Evolutionary conservation across 2,888 invertebrate genomes (phyloP), one percentile per base, ranked within the genome.

Genomic region (Platycheirus rosarum): DNA sequence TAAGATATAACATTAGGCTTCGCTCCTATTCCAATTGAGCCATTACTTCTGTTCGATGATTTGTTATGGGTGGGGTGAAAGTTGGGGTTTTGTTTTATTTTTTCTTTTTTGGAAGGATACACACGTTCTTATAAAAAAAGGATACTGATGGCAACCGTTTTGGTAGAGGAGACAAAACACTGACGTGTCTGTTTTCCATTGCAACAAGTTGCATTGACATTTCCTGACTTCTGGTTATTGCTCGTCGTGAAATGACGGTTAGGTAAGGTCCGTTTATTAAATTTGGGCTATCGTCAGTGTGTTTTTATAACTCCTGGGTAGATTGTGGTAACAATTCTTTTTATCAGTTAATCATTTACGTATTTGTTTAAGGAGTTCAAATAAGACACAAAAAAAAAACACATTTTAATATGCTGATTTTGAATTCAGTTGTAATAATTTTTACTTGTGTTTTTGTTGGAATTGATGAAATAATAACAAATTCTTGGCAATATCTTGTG

Each of bases 151-250:
- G 60, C 60, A 60, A 60, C 60, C 60, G 29, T 44, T 60, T 32
- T 29, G 44, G 29, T 18, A 18, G 1, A n/a, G 26, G 14, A 44
- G 42, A 44, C 60, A 60, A 29, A 60, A 35, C 51, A 74, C 79
- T 79, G 79, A 79, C 79, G 79, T 79, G 79, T 79, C 57, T 18
- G 8, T 74, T 79, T 74, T 32, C 74, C 42, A 79, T 79, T 79
- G 79, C 79, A 79, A 74, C 79, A 79, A 68, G 79, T 79, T 74
- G 74, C 63, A 79, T 46, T 40, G 46, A 20, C 32, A 6, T 4
- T 2, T 23, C 23, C 23, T 23, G 20, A 8, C 29, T 73, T 51
- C 23, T 23, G 16, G 44, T 60, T 29, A 60, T 32, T 55, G 55
- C 37, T 55, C 37, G 23, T 23, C 23, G 23, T 4, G 3, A 2